Percentiles rank a stretch among this genome's conserved stretches.
These are phyloP conservation scores for Ceratosolen solmsi DNA, from an alignment of 1,140 invertebrate genomes.

Conservation along the genomic window DNA sequence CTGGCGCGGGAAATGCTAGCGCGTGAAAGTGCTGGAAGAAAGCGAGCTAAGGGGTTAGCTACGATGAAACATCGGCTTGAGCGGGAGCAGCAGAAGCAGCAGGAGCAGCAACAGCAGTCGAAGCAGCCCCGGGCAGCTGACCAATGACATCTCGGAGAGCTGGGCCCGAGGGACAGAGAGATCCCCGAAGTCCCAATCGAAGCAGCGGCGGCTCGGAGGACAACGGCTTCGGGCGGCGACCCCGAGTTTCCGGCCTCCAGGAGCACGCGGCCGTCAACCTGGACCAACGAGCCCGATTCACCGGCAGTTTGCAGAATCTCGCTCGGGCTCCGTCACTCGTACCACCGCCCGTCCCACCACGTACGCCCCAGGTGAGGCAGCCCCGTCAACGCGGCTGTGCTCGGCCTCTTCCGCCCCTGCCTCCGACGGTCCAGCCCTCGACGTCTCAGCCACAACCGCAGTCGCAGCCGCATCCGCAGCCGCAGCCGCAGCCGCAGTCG, in stretches of 20 bases:
- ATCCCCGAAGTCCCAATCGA: slow-evolving; percentile 68
- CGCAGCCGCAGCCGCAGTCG: too few species aligned
- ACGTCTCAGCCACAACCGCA: slow-evolving; percentile 35
- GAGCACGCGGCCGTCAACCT: slow-evolving; percentile 59
- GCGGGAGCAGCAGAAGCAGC: slow-evolving; percentile 23
- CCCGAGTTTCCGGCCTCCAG: slow-evolving; percentile 65
- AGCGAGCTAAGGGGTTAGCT: not conserved
- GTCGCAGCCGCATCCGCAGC: slow-evolving; percentile 47
- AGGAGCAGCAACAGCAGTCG: slow-evolving; percentile 49
- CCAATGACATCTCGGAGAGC: slow-evolving; percentile 71
- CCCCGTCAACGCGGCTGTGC: slow-evolving; percentile 52
- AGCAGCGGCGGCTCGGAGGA: slow-evolving; percentile 69
- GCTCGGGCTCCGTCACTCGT: slow-evolving; percentile 42
- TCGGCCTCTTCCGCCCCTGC: slow-evolving; percentile 20
- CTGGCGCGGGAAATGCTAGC: too few species aligned
- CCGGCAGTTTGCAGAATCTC: slow-evolving; percentile 61
- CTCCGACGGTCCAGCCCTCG: not conserved
- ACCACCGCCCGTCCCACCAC: slow-evolving; percentile 50
- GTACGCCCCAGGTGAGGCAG: slow-evolving; percentile 62
- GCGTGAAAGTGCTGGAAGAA: not conserved
- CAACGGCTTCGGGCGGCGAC: slow-evolving; percentile 66
- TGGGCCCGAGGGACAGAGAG: slow-evolving; percentile 67
- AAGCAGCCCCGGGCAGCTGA: slow-evolving; percentile 29
- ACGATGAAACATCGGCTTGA: slow-evolving; percentile 4
- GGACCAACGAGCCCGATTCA: slow-evolving; percentile 56